Conservation (phyloP, 2,797 vertebrate species). For the Lagorchestes hirsutus region DNA sequence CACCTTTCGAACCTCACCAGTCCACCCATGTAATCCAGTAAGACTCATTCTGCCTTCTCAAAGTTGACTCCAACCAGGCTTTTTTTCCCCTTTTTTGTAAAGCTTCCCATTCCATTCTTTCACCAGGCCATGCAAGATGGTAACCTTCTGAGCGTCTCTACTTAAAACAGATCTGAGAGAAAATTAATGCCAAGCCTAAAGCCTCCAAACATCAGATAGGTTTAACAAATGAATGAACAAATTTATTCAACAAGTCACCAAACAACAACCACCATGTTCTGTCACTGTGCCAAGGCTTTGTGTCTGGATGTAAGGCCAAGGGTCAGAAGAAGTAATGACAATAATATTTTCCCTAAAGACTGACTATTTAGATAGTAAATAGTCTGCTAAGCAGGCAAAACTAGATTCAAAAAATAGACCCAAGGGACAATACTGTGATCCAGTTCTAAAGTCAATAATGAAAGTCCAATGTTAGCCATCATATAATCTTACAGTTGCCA, state of each 20-base stretch:
- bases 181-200: too few species aligned
- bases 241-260: background rate
- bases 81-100: background rate
- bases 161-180: background rate
- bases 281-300: background rate
- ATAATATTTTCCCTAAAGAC: too few species aligned
- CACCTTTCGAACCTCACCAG: constrained; percentile 28
- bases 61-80: constrained; percentile 15
- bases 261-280: background rate
- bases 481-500: too few species aligned
- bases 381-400: too few species aligned
- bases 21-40: constrained; percentile 61
- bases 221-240: background rate
- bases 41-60: constrained; percentile 39
- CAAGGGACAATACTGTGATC: too few species aligned
- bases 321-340: too few species aligned
- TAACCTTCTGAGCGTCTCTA: background rate
- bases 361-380: too few species aligned
- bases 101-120: background rate
- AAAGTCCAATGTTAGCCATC: too few species aligned
- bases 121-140: background rate
- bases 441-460: too few species aligned
- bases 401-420: too few species aligned
- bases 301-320: too few species aligned
- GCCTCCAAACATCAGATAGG: background rate